Evolutionary conservation across 2,113 vertebrate genomes (phyloP).

Genomic region (Erythrocercus mccallii): DNA sequence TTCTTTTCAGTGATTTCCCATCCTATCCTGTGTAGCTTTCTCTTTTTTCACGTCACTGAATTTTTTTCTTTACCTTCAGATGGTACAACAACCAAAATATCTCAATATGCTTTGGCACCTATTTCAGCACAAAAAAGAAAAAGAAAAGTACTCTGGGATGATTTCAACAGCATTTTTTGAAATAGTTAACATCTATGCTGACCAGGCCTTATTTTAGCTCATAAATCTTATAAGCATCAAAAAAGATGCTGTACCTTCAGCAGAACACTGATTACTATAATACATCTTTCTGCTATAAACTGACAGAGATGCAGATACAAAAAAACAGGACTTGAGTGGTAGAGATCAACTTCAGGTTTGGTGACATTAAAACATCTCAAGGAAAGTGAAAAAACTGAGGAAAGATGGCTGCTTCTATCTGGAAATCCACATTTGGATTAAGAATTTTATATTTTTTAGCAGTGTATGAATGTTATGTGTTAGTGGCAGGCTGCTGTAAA

Average conservation of each 20-base stretch:
- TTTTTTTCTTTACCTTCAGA: neutral
- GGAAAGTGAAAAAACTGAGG: neutral
- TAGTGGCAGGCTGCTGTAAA: neutral
- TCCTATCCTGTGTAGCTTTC: neutral
- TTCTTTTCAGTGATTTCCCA: neutral
- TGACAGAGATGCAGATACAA: neutral
- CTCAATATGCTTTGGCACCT: neutral
- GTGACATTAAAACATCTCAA: neutral
- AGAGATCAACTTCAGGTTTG: neutral
- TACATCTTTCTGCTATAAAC: neutral
- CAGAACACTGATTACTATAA: neutral
- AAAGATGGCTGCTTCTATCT: neutral
- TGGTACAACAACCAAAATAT: neutral
- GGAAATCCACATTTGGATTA: neutral
- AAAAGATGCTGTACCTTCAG: slow-evolving; percentile 13
- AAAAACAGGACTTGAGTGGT: neutral
- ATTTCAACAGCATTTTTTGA: neutral
- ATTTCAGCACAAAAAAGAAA: neutral
- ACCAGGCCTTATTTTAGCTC: neutral
- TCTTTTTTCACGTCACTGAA: neutral
- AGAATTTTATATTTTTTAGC: neutral
- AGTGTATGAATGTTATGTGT: neutral
- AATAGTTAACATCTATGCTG: neutral
- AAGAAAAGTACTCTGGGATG: neutral
- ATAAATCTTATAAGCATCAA: slow-evolving; percentile 6